Evolutionary conservation across 2,797 vertebrate species (phyloP), one percentile per base, ranked within the genome.

Genomic region (Sebastes taczanowskii): DNA sequence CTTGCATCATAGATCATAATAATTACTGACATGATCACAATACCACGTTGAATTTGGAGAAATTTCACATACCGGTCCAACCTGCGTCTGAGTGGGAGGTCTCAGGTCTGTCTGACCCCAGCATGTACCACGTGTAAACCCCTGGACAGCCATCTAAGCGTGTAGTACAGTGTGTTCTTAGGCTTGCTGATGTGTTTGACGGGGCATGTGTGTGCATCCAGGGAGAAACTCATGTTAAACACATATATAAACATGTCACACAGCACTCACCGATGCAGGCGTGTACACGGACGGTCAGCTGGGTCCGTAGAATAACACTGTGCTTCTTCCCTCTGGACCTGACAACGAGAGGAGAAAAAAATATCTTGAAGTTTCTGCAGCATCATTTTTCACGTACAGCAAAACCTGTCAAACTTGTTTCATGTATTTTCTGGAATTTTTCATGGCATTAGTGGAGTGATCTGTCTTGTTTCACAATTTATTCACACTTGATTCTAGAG

Each of bases 261-360:
- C 34, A 56, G 68, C 55, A 94, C 98, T 99, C 95, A 99, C 98
- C 98, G 4, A 99, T 99, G 90, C 98, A 99, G 91, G 97, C 96
- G 30, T 99, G 98, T 29, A 99, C 98, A 59, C 98, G 96, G 68
- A 99, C 98, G 0, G 97, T 98, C 84, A 99, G 95, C 92, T 99
- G 97, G 52, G 97, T 99, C 72, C 98, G 96, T 85, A 99, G 91
- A 88, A 99, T 93, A 89, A 99, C 95, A 75, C 97, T 98, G 93
- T 99, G 97, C 85, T 99, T 99, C 95, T 97, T 99, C 67, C 97
- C 97, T 74, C 97, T 96, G 92, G 97, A 97, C 84, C 93, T 91
- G 78, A 59, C 5, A 38, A 58, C 66, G 27, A 60, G 14, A 74
- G 11, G 55, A 63, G 63, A 25, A 77, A 29, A 73, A 73, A 14